Conservation (phyloP, 2,797 vertebrate species). For the Acanthurus leucopareius region DNA sequence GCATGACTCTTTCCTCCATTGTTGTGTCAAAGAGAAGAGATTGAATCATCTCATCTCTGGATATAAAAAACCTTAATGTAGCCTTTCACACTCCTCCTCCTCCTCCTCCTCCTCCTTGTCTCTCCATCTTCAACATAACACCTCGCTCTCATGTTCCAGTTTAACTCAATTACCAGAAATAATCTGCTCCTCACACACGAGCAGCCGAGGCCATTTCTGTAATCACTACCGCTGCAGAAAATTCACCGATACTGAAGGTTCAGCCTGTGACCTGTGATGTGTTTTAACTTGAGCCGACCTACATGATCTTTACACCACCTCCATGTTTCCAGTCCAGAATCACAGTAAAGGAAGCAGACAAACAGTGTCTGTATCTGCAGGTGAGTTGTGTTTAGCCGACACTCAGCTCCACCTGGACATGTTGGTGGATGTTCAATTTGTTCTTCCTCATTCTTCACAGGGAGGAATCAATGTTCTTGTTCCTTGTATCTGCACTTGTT, state of each 20-base stretch:
- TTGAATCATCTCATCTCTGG: not conserved
- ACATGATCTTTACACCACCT: too few relatives aligned
- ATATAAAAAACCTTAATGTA: constrained; percentile 17
- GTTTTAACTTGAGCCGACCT: not conserved
- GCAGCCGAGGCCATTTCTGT: not conserved
- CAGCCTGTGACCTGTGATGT: not conserved
- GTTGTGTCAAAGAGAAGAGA: constrained; percentile 27
- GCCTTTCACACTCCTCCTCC: constrained; percentile 26
- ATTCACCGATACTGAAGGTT: not conserved
- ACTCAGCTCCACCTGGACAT: too few relatives aligned
- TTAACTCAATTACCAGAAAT: constrained; percentile 44
- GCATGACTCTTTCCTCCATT: constrained; percentile 14
- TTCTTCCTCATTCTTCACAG: too few relatives aligned
- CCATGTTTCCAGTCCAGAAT: too few relatives aligned
- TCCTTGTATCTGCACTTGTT: too few relatives aligned
- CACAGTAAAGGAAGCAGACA: too few relatives aligned
- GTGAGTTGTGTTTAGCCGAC: too few relatives aligned
- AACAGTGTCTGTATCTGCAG: too few relatives aligned
- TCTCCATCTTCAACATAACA: constrained; percentile 22
- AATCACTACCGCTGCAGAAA: not conserved
- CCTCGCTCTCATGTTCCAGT: constrained; percentile 35
- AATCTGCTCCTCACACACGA: constrained; percentile 1
- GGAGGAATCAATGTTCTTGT: too few relatives aligned
- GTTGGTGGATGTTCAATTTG: too few relatives aligned
- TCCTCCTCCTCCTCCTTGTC: constrained; percentile 18